A percentile compares a stretch with the other conserved stretches of the same genome.
These are phyloP conservation scores for Taurulus bubalis DNA, from an alignment of 2,113 vertebrate species.

Conservation along the genomic window DNA sequence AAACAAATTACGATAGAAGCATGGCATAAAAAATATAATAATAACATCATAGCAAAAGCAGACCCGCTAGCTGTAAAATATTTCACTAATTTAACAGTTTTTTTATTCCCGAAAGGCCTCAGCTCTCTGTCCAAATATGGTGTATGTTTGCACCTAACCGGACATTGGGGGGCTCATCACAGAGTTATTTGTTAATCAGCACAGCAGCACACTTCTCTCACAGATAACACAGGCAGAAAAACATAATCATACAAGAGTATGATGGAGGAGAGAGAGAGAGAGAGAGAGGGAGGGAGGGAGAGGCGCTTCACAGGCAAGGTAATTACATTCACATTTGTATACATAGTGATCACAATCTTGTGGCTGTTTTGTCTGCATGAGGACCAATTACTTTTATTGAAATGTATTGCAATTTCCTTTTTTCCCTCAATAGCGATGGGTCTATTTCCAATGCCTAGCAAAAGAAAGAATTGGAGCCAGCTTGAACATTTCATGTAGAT, in stretches of 20 bases:
- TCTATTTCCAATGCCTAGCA: slow-evolving; percentile 87
- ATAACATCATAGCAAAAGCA: slow-evolving; percentile 32
- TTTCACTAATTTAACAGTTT: slow-evolving; percentile 53
- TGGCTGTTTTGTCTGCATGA: slow-evolving; percentile 85
- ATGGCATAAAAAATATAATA: slow-evolving; percentile 13
- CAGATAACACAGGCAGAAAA: slow-evolving; percentile 84
- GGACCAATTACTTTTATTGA: slow-evolving; percentile 89
- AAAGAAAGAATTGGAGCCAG: slow-evolving; percentile 66
- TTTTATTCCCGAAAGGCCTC: slow-evolving; percentile 47
- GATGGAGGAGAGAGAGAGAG: slow-evolving; percentile 60
- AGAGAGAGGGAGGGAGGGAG: slow-evolving; percentile 70
- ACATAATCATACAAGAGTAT: slow-evolving; percentile 76
- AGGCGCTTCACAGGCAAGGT: slow-evolving; percentile 81
- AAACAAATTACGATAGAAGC: slow-evolving; percentile 36
- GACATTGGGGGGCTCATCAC: slow-evolving; percentile 67
- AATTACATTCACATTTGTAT: slow-evolving; percentile 86
- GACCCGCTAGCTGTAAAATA: slow-evolving; percentile 32
- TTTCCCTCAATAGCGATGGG: slow-evolving; percentile 80
- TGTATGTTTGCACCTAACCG: slow-evolving; percentile 54
- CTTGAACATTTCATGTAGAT: slow-evolving; percentile 34
- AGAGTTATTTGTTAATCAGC: slow-evolving; percentile 75
- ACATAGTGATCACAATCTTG: slow-evolving; percentile 74
- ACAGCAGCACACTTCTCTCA: slow-evolving; percentile 75
- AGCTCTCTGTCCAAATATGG: slow-evolving; percentile 46
- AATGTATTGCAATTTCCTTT: slow-evolving; percentile 88